Base-by-base conservation (phyloP, 2,888 invertebrate genomes). In the Drosophila fungiperda region DNA sequence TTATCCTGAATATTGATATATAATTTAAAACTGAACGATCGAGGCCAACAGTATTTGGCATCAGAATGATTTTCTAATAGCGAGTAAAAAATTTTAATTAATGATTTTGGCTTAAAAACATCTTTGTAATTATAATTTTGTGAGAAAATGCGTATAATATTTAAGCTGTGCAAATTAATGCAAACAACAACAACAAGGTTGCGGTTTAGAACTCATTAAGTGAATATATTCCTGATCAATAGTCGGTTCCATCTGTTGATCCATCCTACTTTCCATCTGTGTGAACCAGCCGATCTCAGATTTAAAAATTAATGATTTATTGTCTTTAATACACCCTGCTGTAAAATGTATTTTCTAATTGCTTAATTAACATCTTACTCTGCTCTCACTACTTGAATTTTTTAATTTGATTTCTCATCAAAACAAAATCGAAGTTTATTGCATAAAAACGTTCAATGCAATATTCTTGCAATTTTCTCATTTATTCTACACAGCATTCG, bases 21-120 rank as follows among this genome's bases (percentile, higher is more conserved):
- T 48, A 61, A 74, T 73, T 50, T 55, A 60, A 38, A 42, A 36
- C 38, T 60, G 66, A 70, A 45, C 69, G 59, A 26, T 49, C 1
- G 2, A 8, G 40, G 11, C 11, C 11, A n/a, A n/a, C n/a, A n/a
- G 2, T n/a, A 42, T n/a, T 42, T n/a, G 11, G 5, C 23, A 15
- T 3, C 15, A 23, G 0, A 15, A 7, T 12, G 45, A 45, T 23
- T 23, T 45, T 15, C 5, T 17, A 29, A 17, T 3, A 0, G 29
- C 17, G 0, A 50, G 17, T 29, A n/a, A 3, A n/a, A 1, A 17
- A n/a, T 2, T 50, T 50, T 3, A 29, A 49, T 1, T 29, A 2
- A 29, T 6, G 9, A 26, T 2, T 29, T 49, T 17, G 0, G 4
- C 2, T 26, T 29, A 26, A 49, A 49, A 17, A 26, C 26, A 26